Conservation (phyloP, 2,888 invertebrate genomes). For the Podabrus alpinus region DNA sequence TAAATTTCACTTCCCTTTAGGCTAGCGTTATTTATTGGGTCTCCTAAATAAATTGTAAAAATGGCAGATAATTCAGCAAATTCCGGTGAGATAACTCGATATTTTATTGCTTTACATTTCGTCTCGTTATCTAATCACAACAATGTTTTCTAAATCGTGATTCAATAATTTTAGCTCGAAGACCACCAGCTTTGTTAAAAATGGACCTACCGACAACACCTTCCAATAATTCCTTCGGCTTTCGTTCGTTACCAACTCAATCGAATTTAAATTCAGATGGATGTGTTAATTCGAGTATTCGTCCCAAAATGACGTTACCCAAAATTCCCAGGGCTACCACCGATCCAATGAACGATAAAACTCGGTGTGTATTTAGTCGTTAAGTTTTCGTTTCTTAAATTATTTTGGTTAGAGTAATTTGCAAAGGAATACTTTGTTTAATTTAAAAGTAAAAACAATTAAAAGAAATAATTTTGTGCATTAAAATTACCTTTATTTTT, state of each 20-base stretch:
- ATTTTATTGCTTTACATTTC: background rate
- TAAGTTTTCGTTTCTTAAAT: background rate
- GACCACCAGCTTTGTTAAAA: slow-evolving; percentile 23
- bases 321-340: slow-evolving; percentile 44
- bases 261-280: slow-evolving; percentile 29
- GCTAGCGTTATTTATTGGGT: slow-evolving; percentile 2
- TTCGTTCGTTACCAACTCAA: slow-evolving; percentile 43
- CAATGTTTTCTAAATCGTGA: background rate
- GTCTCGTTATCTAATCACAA: background rate
- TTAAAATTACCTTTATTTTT: no score
- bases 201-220: slow-evolving; percentile 33
- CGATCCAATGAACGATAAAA: slow-evolving; percentile 47
- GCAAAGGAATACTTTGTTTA: no score
- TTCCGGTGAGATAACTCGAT: slow-evolving; percentile 50
- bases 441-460: no score
- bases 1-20: background rate
- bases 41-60: slow-evolving; percentile 44
- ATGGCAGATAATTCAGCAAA: slow-evolving; percentile 77
- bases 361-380: slow-evolving; percentile 42
- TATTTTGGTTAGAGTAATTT: background rate
- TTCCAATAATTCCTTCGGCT: slow-evolving; percentile 40
- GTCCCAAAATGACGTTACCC: slow-evolving; percentile 53
- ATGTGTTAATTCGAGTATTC: slow-evolving; percentile 38
- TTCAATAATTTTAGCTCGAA: slow-evolving; percentile 19
- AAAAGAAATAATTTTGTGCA: no score